Conservation (phyloP, 2,797 vertebrate species). For the Lutjanus campechanus region DNA sequence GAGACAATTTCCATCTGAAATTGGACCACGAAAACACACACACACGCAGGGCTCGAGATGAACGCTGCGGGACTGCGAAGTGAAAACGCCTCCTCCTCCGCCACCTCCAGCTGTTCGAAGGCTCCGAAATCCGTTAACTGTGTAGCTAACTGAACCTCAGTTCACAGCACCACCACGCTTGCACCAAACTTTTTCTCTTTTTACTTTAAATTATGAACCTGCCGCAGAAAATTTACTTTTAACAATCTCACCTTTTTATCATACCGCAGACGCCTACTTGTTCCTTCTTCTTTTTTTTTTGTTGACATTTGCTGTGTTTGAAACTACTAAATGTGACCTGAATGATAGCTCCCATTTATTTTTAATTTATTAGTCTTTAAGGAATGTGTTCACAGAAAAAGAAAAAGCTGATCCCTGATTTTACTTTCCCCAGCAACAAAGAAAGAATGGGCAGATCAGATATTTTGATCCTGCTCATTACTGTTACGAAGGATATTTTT, state of each 20-base stretch:
- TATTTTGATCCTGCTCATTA: constrained; percentile 25
- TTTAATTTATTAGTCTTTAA: constrained; percentile 81
- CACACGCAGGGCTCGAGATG: constrained; percentile 29
- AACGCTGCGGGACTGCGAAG: constrained; percentile 50
- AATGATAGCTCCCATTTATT: constrained; percentile 51
- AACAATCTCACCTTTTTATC: constrained; percentile 52
- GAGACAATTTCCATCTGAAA: constrained; percentile 44
- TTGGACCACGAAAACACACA: constrained; percentile 36
- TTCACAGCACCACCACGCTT: constrained; percentile 46
- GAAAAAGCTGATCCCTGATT: constrained; percentile 25
- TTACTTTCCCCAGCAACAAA: constrained; percentile 12
- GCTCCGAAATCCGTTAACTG: constrained; percentile 49
- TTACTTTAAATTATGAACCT: constrained; percentile 71
- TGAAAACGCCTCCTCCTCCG: constrained; percentile 41
- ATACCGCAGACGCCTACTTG: constrained; percentile 19
- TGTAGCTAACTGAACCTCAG: constrained; percentile 52
- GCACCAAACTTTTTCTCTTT: constrained; percentile 59
- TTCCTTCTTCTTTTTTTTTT: constrained; percentile 23
- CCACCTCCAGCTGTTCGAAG: constrained; percentile 25
- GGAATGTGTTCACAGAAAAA: constrained; percentile 47
- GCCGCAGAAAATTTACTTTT: constrained; percentile 49
- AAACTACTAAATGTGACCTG: constrained; percentile 73
- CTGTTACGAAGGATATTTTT: constrained; percentile 28
- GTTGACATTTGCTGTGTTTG: constrained; percentile 62
- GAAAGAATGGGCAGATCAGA: constrained; percentile 2